These are phyloP conservation scores for Bradypus variegatus DNA, from an alignment of 2,797 vertebrate genomes.

Conservation along the genomic window DNA sequence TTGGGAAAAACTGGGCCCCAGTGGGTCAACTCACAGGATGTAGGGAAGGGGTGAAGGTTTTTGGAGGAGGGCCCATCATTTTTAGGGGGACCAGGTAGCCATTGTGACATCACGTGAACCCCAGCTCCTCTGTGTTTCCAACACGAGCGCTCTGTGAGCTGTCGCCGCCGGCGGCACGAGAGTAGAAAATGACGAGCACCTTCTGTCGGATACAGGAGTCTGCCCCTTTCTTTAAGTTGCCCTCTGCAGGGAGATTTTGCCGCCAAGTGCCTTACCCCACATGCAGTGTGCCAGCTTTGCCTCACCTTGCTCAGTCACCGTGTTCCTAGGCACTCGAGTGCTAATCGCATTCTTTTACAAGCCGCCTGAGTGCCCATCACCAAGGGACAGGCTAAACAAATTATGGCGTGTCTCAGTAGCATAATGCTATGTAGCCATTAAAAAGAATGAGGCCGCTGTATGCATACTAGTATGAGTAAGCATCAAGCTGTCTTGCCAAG, in stretches of 20 bases:
- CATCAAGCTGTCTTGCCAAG: background rate
- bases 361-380: background rate
- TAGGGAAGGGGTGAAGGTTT: background rate
- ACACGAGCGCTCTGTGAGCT: background rate
- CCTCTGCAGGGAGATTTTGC: background rate
- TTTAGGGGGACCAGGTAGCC: background rate
- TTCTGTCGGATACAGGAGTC: conserved; percentile 35
- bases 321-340: background rate
- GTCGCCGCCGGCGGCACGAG: background rate
- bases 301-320: background rate
- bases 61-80: background rate
- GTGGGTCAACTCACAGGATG: background rate
- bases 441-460: background rate
- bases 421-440: background rate
- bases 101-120: rapidly evolving
- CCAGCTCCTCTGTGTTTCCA: background rate
- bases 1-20: background rate
- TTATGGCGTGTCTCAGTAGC: background rate
- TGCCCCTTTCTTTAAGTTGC: background rate
- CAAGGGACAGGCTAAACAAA: background rate
- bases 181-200: background rate
- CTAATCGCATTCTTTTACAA: background rate
- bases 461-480: background rate
- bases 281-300: rapidly evolving
- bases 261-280: rapidly evolving